Evolutionary conservation across 2,888 invertebrate species (phyloP).

Genomic region (Drosophila limbata): DNA sequence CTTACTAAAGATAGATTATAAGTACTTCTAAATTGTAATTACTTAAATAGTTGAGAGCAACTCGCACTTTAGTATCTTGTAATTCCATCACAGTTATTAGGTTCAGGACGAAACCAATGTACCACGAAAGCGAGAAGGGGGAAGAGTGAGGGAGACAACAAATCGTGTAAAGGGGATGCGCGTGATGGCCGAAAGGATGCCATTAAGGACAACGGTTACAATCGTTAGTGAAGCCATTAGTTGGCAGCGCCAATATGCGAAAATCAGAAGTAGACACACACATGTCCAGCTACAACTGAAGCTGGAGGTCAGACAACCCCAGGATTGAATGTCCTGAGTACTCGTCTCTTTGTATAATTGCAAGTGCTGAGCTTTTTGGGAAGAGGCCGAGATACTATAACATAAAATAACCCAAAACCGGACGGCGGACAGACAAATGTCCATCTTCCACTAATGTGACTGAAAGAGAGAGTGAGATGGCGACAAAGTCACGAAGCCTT

Average conservation of each 20-base stretch:
- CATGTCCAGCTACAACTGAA: slow-evolving; percentile 18
- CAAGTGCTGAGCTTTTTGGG: slow-evolving; percentile 68
- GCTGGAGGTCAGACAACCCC: slow-evolving; percentile 30
- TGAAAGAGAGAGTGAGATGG: slow-evolving; percentile 9
- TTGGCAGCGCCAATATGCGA: slow-evolving; percentile 68
- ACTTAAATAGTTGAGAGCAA: slow-evolving; percentile 17
- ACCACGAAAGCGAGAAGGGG: not conserved
- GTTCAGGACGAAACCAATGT: slow-evolving; percentile 30
- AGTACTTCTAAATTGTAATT: slow-evolving; percentile 36
- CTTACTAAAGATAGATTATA: not conserved
- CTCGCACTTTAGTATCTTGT: slow-evolving; percentile 29
- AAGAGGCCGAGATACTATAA: slow-evolving; percentile 62
- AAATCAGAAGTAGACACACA: slow-evolving; percentile 57
- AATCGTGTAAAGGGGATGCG: slow-evolving; percentile 60
- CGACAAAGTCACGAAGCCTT: slow-evolving; percentile 51
- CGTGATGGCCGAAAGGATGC: slow-evolving; percentile 72
- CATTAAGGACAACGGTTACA: slow-evolving; percentile 77
- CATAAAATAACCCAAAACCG: slow-evolving; percentile 68
- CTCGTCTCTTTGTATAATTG: slow-evolving; percentile 66
- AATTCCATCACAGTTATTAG: slow-evolving; percentile 43
- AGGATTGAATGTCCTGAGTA: slow-evolving; percentile 24
- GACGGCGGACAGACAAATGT: slow-evolving; percentile 56
- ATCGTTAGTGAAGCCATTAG: slow-evolving; percentile 79
- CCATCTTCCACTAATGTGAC: slow-evolving; percentile 75
- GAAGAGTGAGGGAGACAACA: slow-evolving; percentile 32